These are phyloP conservation scores for Megathymus violae DNA, from an alignment of 1,140 invertebrate genomes.

Conservation along the genomic window DNA sequence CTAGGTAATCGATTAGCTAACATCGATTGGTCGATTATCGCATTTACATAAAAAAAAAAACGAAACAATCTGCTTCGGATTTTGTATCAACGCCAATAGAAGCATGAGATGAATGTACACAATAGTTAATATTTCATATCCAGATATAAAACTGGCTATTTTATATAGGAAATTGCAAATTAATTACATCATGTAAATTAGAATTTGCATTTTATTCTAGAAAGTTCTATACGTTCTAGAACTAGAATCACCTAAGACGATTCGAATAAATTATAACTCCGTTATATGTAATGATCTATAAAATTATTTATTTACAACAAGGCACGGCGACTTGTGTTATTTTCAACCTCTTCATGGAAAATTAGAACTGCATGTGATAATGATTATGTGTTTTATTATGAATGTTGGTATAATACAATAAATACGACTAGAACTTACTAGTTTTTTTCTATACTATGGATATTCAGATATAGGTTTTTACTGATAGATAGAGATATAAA, in stretches of 20 bases:
- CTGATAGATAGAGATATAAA: too few relatives aligned
- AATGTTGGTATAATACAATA: too few relatives aligned
- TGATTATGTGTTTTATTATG: too few relatives aligned
- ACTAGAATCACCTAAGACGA: slow-evolving; percentile 1
- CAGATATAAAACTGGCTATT: not conserved
- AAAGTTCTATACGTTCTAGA: slow-evolving; percentile 4
- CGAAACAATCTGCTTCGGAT: slow-evolving; percentile 4
- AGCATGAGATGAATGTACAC: too few relatives aligned
- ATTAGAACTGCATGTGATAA: too few relatives aligned
- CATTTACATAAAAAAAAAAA: slow-evolving; percentile 30
- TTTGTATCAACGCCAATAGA: not conserved
- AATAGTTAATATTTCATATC: not conserved
- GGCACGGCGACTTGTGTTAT: too few relatives aligned
- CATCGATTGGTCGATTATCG: slow-evolving; percentile 10
- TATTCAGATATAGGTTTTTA: too few relatives aligned
- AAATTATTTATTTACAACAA: too few relatives aligned
- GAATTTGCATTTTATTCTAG: slow-evolving; percentile 7
- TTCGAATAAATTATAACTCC: not conserved
- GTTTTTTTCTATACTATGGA: too few relatives aligned
- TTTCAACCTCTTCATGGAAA: too few relatives aligned
- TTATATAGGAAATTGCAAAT: slow-evolving; percentile 15
- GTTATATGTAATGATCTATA: not conserved
- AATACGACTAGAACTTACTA: too few relatives aligned
- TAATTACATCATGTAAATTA: slow-evolving; percentile 8
- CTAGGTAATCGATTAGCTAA: slow-evolving; percentile 14